Conservation (phyloP, 2,888 invertebrate species). For the Molanna angustata region DNA sequence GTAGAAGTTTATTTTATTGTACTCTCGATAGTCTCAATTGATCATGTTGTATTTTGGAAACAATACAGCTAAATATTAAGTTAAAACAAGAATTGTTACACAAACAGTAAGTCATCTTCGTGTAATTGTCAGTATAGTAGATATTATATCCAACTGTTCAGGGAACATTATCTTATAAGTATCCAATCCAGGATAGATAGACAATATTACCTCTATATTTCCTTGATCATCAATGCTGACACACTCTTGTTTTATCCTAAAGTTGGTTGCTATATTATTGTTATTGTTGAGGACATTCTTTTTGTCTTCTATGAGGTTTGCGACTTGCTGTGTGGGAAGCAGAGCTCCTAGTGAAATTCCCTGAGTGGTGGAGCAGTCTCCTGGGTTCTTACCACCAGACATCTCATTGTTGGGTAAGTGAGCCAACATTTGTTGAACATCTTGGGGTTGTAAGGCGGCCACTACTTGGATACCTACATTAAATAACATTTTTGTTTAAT, state of each 20-base stretch:
- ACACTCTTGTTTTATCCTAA: constrained; percentile 46
- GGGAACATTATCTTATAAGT: too few species aligned
- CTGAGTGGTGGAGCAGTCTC: constrained; percentile 5
- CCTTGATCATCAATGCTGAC: constrained; percentile 43
- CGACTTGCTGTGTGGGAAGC: constrained; percentile 10
- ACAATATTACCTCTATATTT: constrained; percentile 11
- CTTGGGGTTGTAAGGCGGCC: constrained; percentile 65
- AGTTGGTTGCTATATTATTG: constrained; percentile 19
- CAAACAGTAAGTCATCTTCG: too few species aligned
- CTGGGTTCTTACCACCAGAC: constrained; percentile 5
- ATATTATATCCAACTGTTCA: too few species aligned
- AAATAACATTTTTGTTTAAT: too few species aligned
- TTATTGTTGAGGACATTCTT: constrained; percentile 43
- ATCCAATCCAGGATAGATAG: too few species aligned
- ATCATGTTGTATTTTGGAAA: too few species aligned
- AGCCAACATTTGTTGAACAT: constrained; percentile 59
- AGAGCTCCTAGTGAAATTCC: constrained; percentile 22
- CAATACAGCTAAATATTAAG: too few species aligned
- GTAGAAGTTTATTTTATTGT: too few species aligned
- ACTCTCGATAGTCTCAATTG: too few species aligned
- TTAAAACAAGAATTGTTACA: too few species aligned
- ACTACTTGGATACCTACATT: constrained; percentile 62
- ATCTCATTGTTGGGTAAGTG: constrained; percentile 22
- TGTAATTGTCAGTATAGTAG: too few species aligned
- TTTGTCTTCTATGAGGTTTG: constrained; percentile 34